Base-by-base conservation (phyloP, 2,888 invertebrate species). In the Cybosia mesomella region DNA sequence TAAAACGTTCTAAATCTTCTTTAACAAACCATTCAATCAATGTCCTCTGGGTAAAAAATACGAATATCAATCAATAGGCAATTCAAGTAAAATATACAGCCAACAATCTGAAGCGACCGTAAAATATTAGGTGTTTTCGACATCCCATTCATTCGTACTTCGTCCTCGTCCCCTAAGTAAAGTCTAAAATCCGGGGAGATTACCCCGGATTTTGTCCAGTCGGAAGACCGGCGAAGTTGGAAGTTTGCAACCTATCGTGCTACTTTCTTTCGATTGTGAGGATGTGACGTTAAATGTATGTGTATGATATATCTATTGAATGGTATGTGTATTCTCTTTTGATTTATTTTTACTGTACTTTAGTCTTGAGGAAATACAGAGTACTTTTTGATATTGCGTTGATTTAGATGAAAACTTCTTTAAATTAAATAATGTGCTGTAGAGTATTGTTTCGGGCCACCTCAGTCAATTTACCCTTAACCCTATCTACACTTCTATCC, bases 121-220 rank as follows among this genome's bases (percentile, higher is more conserved):
- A 60, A 74, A 79, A 71, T 78, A 68, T 74, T 68, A 22, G 70
- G 58, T 72, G 72, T 65, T 78, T 66, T 65, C 69, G 49, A 59
- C 39, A 54, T 72, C 72, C 73, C 58, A 63, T 75, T 64, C 36
- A 63, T 63, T 73, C 66, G 57, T 64, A 69, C 36, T 22, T 63
- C 70, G 58, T 54, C 82, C 34, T 67, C 69, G 58, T 54, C 82
- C 81, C 80, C 67, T 63, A 79, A 82, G 83, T 77, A 72, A 79
- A 82, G 79, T 78, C 77, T 74, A 66, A 73, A 71, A 77, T 74
- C 79, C 76, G 57, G 71, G 58, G 72, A 80, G 84, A 85, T 86
- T 83, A 83, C 79, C 75, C 79, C 74, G 81, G 84, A 83, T 87
- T 87, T 87, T 82, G 70, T 81, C 73, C 77, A 75, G 80, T 72